Evolutionary conservation across 2,797 vertebrate genomes (phyloP), one percentile per base, ranked within the genome.

Genomic region (Bucorvus abyssinicus): DNA sequence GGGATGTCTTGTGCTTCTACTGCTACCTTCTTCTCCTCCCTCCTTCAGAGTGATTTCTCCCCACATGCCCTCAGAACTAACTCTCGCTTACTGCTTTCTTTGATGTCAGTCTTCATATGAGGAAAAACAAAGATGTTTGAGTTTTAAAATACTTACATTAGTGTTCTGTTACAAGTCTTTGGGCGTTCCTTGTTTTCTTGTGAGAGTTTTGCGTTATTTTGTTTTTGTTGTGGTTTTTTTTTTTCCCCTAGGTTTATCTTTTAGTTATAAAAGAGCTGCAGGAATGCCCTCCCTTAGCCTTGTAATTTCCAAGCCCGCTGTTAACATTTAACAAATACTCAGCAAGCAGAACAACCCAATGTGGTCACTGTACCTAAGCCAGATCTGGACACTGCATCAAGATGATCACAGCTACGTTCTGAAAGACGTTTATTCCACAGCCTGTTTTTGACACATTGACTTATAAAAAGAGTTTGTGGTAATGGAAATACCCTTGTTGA

Each of bases 151-250:
- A 90, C 87, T 94, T 93, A 71, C 2, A 17, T 93, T 96, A 74
- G 94, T n/a, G 44, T 93, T 90, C 94, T 85, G 52, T 95, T 96
- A 90, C 91, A 77, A 77, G 55, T 83, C 93, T 80, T 89, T 2
- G 77, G 93, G 95, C 0, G 93, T 94, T 94, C 45, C 80, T 70
- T 96, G 90, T 82, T 93, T 93, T 96, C 83, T 92, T 87, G 52
- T 56, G n/a, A 88, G 29, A 20, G 7, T 76, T 92, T 91, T 87
- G 27, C 93, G 63, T 91, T 94, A 63, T 82, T 95, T 84, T 86
- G 65, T 21, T 56, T 42, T 91, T 87, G 38, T 40, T 40, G 38
- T 40, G 17, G 22, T n/a, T 20, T 56, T 42, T 91, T 87, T 88
- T 82, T 84, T 17, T 36, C 89, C 56, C 15, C 45, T 89, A 45